phyloP scores from a whole-genome alignment of 2,888 invertebrate genomes.

The Frankliniella fusca region DNA sequence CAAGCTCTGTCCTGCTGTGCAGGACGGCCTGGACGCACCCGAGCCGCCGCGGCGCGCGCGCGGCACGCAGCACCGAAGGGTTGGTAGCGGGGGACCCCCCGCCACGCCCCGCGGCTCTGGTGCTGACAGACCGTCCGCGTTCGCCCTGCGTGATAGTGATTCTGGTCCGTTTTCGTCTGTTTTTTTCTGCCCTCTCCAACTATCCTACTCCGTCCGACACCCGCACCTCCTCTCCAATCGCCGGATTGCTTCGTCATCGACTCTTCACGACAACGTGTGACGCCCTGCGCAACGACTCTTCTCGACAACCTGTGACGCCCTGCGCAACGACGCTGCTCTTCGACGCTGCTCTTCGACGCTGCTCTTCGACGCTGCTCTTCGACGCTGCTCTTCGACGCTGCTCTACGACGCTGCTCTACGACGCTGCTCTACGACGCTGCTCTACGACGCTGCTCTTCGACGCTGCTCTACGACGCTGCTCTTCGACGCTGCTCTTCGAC shows the following conservation, averaged over 20 bases:
- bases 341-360: neutral
- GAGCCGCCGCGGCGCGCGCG: too few relatives aligned
- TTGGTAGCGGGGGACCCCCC: too few relatives aligned
- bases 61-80: too few relatives aligned
- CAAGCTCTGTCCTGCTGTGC: neutral
- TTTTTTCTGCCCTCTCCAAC: neutral
- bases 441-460: neutral
- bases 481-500: neutral
- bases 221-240: neutral
- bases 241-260: neutral
- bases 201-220: neutral
- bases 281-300: neutral
- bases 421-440: neutral
- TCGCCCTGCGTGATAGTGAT: neutral
- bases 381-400: neutral
- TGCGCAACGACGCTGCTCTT: neutral
- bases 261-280: neutral
- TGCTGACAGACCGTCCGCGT: neutral
- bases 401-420: neutral
- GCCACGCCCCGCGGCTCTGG: neutral
- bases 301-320: neutral
- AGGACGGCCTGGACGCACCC: constrained; percentile 13
- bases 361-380: neutral
- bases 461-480: neutral
- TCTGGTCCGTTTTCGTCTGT: constrained; percentile 20